Evolutionary conservation across 2,113 vertebrate genomes (phyloP), one percentile per base, ranked within the genome.

Genomic region (Thinocorus orbignyianus): DNA sequence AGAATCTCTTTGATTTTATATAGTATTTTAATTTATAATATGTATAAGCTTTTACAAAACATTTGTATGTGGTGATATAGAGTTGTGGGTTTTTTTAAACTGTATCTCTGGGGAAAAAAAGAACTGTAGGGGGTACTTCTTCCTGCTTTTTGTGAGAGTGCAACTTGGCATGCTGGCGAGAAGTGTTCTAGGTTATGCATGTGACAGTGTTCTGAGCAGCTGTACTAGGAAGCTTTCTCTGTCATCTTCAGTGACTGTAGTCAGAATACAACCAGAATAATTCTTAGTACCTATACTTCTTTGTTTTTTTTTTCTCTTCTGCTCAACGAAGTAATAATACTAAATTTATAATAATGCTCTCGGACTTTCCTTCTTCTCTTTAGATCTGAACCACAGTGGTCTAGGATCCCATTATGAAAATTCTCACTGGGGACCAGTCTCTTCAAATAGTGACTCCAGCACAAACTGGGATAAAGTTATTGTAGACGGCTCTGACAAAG

Each of bases 361-460:
- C 46, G 82, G 96, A 35, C 85, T 97, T 97, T 91, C 90, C 88
- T 86, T 95, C 70, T 96, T 96, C 33, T 64, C 91, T 88, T 41
- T 98, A 99, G 99, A 99, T 98, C 97, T 99, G 97, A 99, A 99
- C 97, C 99, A 99, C 97, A 98, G 97, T 91, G 98, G 98, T 97
- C 98, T 99, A 97, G 99, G 99, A 97, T 97, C 99, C 60, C 99
- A 99, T 97, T 99, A 99, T 99, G 99, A 99, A 97, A 99, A 98
- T 98, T 98, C 98, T 94, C 98, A 98, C 93, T 99, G 98, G 99
- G 99, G 98, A 96, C 98, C 98, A 97, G 98, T 98, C 92, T 99
- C 99, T 97, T 98, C 99, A 93, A 98, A 98, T 77, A 98, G 98
- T 65, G 99, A 99, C 97, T 96, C 98, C 85, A 98, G 98, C 98